These are phyloP conservation scores for Rhinogobius similis DNA, from an alignment of 2,113 vertebrate species.

Conservation along the genomic window DNA sequence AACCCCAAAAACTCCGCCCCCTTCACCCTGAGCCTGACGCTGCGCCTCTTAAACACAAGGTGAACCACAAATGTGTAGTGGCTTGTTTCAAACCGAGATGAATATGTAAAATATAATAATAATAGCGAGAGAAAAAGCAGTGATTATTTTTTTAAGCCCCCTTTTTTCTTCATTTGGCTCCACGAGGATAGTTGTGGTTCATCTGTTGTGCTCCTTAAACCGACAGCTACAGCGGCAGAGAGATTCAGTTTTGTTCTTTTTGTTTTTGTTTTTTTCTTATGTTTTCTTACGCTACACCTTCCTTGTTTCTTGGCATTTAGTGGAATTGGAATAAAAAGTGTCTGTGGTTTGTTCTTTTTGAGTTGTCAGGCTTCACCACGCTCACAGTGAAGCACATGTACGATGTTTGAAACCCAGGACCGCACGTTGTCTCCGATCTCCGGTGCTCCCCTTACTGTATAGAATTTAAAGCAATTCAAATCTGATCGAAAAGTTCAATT, in stretches of 20 bases:
- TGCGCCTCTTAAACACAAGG: slow-evolving; percentile 97
- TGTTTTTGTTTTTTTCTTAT: slow-evolving; percentile 42
- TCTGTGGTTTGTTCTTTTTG: slow-evolving; percentile 74
- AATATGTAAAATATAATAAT: slow-evolving; percentile 38
- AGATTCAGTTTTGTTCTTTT: slow-evolving; percentile 48
- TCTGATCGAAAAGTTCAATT: slow-evolving; percentile 68
- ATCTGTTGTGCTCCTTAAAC: slow-evolving; percentile 50
- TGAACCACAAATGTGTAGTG: slow-evolving; percentile 99
- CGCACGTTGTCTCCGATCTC: slow-evolving; percentile 49
- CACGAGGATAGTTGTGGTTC: slow-evolving; percentile 62
- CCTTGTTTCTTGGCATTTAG: slow-evolving; percentile 66
- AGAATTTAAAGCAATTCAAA: slow-evolving; percentile 60
- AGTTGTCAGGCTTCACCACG: slow-evolving; percentile 64
- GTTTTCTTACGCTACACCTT: slow-evolving; percentile 52
- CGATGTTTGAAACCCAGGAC: slow-evolving; percentile 64
- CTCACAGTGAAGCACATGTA: slow-evolving; percentile 66
- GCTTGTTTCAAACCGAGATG: slow-evolving; percentile 81
- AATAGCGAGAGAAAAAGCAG: slow-evolving; percentile 32
- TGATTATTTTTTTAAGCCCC: slow-evolving; percentile 30
- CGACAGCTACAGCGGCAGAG: slow-evolving; percentile 41
- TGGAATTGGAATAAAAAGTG: slow-evolving; percentile 54
- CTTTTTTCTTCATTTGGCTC: slow-evolving; percentile 35
- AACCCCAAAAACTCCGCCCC: slow-evolving; percentile 78
- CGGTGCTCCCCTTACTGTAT: slow-evolving; percentile 67
- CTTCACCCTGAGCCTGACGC: slow-evolving; percentile 82